These are phyloP conservation scores for Cladopsammia gracilis DNA, from an alignment of 64 coral and sea anemone genomes.

Conservation along the genomic window DNA sequence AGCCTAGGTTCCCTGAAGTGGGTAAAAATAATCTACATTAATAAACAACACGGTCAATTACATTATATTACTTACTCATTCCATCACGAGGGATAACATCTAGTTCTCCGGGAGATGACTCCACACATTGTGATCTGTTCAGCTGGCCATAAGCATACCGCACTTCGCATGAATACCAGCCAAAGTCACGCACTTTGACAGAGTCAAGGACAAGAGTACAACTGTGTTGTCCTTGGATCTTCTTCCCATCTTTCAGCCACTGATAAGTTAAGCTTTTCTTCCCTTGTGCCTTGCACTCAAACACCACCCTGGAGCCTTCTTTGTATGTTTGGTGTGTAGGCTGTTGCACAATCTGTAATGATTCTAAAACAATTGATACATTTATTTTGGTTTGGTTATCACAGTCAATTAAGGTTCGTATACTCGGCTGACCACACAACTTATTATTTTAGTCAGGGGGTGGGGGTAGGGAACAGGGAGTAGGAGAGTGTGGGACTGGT, in stretches of 20 bases:
- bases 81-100: too few species aligned
- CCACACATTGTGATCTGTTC: background rate
- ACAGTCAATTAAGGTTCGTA: background rate
- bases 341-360: background rate
- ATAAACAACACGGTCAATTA: too few species aligned
- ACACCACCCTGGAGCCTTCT: constrained; percentile 1
- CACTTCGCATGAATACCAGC: background rate
- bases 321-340: background rate
- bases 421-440: background rate
- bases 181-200: background rate
- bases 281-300: background rate
- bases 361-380: background rate
- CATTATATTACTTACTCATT: too few species aligned
- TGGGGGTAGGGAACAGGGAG: too few species aligned
- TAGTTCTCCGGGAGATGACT: too few species aligned
- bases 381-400: background rate
- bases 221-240: background rate
- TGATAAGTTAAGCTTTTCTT: background rate
- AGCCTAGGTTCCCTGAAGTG: too few species aligned
- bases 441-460: background rate
- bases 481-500: too few species aligned
- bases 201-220: background rate
- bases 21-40: too few species aligned
- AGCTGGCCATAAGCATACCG: background rate
- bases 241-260: background rate